These are phyloP conservation scores for Epinephelus lanceolatus DNA, from an alignment of 2,113 vertebrate species.

Conservation along the genomic window DNA sequence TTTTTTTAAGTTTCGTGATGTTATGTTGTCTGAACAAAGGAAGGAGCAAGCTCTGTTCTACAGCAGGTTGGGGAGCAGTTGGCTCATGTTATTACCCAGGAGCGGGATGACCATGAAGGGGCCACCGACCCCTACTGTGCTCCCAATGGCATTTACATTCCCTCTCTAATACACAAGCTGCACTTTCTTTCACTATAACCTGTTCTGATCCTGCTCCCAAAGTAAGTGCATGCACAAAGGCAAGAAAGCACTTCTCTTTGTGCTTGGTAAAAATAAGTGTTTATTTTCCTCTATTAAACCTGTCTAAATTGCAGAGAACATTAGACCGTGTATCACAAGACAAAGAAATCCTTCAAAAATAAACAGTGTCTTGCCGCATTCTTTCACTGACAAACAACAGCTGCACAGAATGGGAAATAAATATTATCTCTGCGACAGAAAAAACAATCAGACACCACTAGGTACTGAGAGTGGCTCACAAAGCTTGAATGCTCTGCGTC, in stretches of 20 bases:
- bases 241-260: constrained; percentile 14
- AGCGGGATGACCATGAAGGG: constrained; percentile 60
- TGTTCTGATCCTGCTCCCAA: constrained; percentile 45
- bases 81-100: constrained; percentile 59
- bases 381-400: constrained; percentile 74
- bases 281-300: constrained; percentile 42
- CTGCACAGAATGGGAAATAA: constrained; percentile 80
- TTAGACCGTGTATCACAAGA: constrained; percentile 52
- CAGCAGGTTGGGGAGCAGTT: constrained; percentile 55
- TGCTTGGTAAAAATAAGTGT: constrained; percentile 34
- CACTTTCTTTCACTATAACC: constrained; percentile 62
- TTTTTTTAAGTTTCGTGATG: constrained; percentile 34
- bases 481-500: constrained; percentile 41
- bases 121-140: constrained; percentile 49
- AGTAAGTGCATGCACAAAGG: constrained; percentile 41
- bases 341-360: constrained; percentile 69
- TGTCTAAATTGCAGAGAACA: constrained; percentile 41
- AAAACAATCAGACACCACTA: constrained; percentile 66
- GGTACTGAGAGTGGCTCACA: constrained; percentile 53
- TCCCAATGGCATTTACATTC: constrained; percentile 68
- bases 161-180: constrained; percentile 54
- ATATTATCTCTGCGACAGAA: constrained; percentile 78
- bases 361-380: constrained; percentile 64
- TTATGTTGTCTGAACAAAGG: constrained; percentile 56
- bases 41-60: constrained; percentile 30